These are phyloP conservation scores for Neogale vison DNA, from an alignment of 2,113 vertebrate genomes.

Conservation along the genomic window DNA sequence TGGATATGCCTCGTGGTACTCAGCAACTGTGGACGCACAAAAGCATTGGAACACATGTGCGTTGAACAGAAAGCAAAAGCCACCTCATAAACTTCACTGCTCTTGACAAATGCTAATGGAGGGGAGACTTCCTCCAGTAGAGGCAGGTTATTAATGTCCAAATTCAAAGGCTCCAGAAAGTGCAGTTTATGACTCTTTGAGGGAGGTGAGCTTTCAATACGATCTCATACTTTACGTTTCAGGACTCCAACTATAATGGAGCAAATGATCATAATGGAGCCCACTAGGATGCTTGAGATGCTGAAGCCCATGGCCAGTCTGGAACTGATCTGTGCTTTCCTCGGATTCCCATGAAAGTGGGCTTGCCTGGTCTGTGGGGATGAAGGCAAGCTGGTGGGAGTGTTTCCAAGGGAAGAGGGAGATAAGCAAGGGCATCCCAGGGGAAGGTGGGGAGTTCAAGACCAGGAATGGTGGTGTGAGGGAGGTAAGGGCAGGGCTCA, in stretches of 20 bases:
- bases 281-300: neutral
- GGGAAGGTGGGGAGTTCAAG: neutral
- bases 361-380: constrained; percentile 30
- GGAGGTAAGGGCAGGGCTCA: neutral
- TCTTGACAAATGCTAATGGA: neutral
- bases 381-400: neutral
- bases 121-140: neutral
- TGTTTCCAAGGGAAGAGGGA: neutral
- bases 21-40: neutral
- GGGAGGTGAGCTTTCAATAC: neutral
- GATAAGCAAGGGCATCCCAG: no score
- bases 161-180: neutral
- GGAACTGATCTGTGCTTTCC: neutral
- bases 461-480: neutral
- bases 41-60: neutral
- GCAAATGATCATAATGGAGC: neutral
- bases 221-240: neutral
- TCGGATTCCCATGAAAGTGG: neutral
- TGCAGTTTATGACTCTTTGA: neutral
- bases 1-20: neutral
- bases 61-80: neutral
- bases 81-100: neutral
- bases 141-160: neutral
- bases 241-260: neutral
- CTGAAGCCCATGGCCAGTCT: constrained; percentile 14